Base-by-base conservation (phyloP, 2,113 vertebrate species). In the Promerops cafer region DNA sequence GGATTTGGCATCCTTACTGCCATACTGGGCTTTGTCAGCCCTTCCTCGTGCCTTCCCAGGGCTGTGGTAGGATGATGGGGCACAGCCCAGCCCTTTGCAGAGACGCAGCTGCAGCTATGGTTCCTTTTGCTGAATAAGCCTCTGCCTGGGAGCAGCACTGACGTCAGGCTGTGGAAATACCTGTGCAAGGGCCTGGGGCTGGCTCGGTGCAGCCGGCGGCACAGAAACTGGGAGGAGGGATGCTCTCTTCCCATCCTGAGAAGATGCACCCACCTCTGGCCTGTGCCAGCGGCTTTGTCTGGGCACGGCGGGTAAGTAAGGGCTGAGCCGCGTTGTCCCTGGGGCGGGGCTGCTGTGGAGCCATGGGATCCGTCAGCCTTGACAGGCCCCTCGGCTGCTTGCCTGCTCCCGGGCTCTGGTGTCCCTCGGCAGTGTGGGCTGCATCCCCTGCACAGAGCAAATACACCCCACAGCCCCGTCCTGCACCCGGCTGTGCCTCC, bases 91-190 rank as follows among this genome's bases (percentile, higher is more conserved):
- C 74, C 42, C 56, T 94, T 69, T 26, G 64, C 69, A 87, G 88
- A n/a, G 74, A 66, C 0, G 21, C 18, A 4, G 68, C 63, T 68
- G 71, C 81, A 61, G 57, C 72, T 26, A 16, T 0, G 2, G 10
- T 30, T 59, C 77, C 57, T 86, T 64, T 18, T 52, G 78, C 70
- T 72, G 91, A 76, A 79, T 28, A 76, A 93, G 75, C 65, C 93
- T 69, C 39, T 1, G 24, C 71, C 89, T 70, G 80, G 68, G 49
- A 89, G 87, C 68, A 40, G 78, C 7, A 1, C 56, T 93, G 95
- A 89, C 45, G 31, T 93, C 83, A 92, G 81, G n/a, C 81, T 6
- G 16, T 94, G 61, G 87, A 89, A 94, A 91, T 81, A 89, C 93
- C 93, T 83, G 89, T 61, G 81, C 2, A 20, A 91, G 87, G 52